Base-by-base conservation (phyloP, 1,140 invertebrate genomes). In the Papilio polytes region DNA sequence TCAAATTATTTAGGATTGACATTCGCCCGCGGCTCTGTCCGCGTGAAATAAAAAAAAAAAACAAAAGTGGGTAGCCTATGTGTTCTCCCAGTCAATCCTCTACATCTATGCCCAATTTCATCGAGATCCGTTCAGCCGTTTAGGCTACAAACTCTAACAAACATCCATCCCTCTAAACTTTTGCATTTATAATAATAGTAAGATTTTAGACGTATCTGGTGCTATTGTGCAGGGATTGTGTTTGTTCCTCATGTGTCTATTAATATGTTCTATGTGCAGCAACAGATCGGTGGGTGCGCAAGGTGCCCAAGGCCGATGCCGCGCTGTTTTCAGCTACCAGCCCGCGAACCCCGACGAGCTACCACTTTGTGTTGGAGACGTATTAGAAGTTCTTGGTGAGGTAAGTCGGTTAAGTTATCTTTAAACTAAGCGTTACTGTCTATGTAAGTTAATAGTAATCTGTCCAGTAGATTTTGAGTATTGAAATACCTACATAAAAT, bases 261-360 rank as follows among this genome's bases (percentile, higher is more conserved):
- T 51, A 46, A 77, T 51, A 22, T 78, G 74, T 78, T 18, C 13
- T 76, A 8, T 26, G n/a, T 20, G 77, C n/a, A 44, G 66, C 51
- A 81, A 46, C 83, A 94, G 92, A 83, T 85, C 91, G 85, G 90
- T 94, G 85, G 92, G 95, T 86, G 93, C 95, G 82, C 95, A 95
- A 83, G 96, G 97, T 86, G 93, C 95, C 81, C 95, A 95, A 83
- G 96, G 97, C 81, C 96, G 96, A 87, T 98, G 98, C 91, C 96
- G 97, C 90, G 99, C 98, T 41, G 95, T 99, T 51, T 99, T 98
- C 94, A 98, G 98, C 89, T 99, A 99, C 92, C 96, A 97, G 80
- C 98, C 98, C 73, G 97, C 97, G 73, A 98, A 99, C 92, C 97
- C 98, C 84, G 99, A 99, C 95, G 99, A 99, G 92, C 93, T 99